These are phyloP conservation scores for Nezara viridula DNA, from an alignment of 2,888 invertebrate genomes.

Conservation along the genomic window DNA sequence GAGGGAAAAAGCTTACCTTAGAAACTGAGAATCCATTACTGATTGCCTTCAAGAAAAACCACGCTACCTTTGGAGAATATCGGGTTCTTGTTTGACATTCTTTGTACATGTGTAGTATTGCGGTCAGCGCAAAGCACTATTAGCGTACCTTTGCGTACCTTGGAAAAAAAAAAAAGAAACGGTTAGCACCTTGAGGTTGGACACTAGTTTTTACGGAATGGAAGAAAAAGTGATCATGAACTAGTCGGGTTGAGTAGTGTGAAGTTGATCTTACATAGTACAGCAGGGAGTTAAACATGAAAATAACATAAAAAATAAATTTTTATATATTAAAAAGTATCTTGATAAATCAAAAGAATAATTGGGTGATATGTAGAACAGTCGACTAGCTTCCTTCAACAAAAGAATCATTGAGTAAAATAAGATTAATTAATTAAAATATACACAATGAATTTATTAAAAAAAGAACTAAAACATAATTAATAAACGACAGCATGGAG, in stretches of 20 bases:
- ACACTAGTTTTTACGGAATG: neutral
- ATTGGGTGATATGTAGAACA: too few relatives aligned
- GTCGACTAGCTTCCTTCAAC: too few relatives aligned
- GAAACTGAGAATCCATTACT: conserved; percentile 28
- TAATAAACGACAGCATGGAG: too few relatives aligned
- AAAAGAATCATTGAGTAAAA: too few relatives aligned
- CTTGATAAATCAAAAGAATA: too few relatives aligned
- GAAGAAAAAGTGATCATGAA: neutral
- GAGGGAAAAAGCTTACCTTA: neutral
- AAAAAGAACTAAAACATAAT: too few relatives aligned
- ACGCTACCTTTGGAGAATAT: conserved; percentile 3
- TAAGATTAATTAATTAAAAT: too few relatives aligned
- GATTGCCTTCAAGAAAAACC: conserved; percentile 4
- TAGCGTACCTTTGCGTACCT: conserved; percentile 37
- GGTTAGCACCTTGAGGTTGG: conserved; percentile 1
- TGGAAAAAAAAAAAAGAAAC: neutral
- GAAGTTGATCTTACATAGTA: neutral
- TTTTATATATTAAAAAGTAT: too few relatives aligned
- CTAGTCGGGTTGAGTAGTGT: neutral
- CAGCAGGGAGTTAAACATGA: too few relatives aligned
- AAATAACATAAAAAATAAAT: too few relatives aligned
- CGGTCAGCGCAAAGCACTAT: conserved; percentile 31
- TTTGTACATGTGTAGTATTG: conserved; percentile 32
- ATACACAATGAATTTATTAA: too few relatives aligned
- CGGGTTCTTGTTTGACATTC: conserved; percentile 37